Evolutionary conservation across 2,113 vertebrate genomes (phyloP).

Genomic region (Lasiurus borealis): DNA sequence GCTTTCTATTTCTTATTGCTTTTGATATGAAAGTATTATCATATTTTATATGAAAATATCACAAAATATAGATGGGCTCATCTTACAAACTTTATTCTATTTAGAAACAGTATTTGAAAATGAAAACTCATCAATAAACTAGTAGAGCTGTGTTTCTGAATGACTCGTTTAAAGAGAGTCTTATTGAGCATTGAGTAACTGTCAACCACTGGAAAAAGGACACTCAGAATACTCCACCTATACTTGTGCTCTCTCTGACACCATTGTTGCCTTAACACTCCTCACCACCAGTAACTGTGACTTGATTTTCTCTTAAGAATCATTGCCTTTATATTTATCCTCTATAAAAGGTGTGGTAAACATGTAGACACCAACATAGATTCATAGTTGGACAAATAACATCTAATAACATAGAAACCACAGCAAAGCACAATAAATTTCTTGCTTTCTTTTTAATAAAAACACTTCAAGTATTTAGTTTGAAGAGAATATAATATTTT

Average conservation of each 20-base stretch:
- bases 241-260: not conserved
- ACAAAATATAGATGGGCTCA: slow-evolving; percentile 38
- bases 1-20: slow-evolving; percentile 41
- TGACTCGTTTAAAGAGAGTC: not conserved
- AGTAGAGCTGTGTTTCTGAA: not conserved
- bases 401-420: not conserved
- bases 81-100: not conserved
- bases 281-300: not conserved
- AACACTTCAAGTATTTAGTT: not conserved
- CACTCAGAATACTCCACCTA: not conserved
- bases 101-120: slow-evolving; percentile 20
- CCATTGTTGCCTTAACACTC: not conserved
- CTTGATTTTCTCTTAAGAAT: not conserved
- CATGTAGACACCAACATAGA: not conserved
- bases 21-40: slow-evolving; percentile 61
- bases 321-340: not conserved
- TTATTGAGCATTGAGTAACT: not conserved
- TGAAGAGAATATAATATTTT: not conserved
- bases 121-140: slow-evolving; percentile 21
- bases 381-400: not conserved
- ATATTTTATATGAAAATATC: not conserved
- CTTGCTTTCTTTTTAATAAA: not conserved
- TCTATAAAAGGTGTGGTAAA: not conserved
- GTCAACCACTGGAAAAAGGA: not conserved
- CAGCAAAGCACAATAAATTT: not conserved